These are phyloP conservation scores for Ptychodera flava DNA, from an alignment of 35 echinoderm and acorn worm species.

Conservation along the genomic window DNA sequence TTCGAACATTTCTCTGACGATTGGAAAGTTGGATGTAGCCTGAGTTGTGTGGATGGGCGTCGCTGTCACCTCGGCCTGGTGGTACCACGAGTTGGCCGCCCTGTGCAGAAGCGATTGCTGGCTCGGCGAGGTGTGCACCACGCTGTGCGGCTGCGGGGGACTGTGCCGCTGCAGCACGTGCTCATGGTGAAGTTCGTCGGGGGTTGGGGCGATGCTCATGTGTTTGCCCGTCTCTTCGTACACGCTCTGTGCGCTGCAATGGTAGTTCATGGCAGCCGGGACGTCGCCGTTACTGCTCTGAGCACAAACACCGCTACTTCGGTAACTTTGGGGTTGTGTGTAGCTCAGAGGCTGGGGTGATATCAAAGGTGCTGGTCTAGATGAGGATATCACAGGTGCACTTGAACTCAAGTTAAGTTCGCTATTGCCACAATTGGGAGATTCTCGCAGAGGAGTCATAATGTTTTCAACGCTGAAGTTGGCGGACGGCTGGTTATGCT, in stretches of 20 bases:
- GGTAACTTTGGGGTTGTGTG: constrained; percentile 42
- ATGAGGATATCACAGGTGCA: not conserved
- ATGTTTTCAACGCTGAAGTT: constrained; percentile 86
- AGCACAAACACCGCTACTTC: constrained; percentile 37
- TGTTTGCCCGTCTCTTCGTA: constrained; percentile 87
- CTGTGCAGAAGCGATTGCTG: constrained; percentile 33
- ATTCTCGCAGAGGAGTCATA: constrained; percentile 50
- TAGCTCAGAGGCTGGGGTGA: constrained; percentile 89
- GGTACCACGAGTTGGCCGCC: constrained; percentile 62
- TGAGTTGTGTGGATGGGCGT: not conserved
- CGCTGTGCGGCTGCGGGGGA: constrained; percentile 64
- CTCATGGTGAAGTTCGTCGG: constrained; percentile 85
- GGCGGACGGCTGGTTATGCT: not conserved
- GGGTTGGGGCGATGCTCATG: constrained; percentile 92
- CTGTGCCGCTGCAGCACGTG: constrained; percentile 68
- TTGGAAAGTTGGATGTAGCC: not conserved
- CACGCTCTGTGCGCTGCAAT: constrained; percentile 35
- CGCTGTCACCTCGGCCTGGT: not conserved
- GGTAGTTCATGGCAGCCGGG: constrained; percentile 44
- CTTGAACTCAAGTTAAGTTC: not conserved
- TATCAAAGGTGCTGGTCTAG: constrained; percentile 48
- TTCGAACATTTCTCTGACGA: not conserved
- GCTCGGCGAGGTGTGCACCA: constrained; percentile 53
- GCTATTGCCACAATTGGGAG: not conserved
- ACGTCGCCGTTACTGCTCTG: constrained; percentile 40